Conservation (phyloP, 2,113 vertebrate species). For the Tupaia chinensis region DNA sequence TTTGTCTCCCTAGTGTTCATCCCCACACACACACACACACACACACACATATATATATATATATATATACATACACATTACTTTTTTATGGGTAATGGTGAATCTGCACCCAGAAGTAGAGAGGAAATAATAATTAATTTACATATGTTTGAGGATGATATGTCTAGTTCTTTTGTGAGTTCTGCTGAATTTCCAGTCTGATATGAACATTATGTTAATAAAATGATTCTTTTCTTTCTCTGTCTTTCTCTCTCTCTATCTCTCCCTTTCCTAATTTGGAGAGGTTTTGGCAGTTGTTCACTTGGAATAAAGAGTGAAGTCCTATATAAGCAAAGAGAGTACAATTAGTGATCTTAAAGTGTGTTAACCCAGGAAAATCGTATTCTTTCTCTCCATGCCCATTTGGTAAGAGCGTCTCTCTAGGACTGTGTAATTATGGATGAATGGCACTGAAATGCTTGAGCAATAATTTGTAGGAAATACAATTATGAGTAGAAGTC, state of each 20-base stretch:
- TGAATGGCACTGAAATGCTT: slow-evolving; percentile 69
- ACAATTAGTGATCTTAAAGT: slow-evolving; percentile 73
- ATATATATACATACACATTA: no score
- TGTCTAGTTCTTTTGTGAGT: slow-evolving; percentile 18
- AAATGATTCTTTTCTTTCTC: background rate
- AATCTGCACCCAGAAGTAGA: background rate
- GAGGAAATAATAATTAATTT: slow-evolving; percentile 1
- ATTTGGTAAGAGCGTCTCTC: slow-evolving; percentile 65
- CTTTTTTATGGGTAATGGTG: background rate
- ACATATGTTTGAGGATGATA: background rate
- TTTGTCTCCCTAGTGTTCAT: background rate
- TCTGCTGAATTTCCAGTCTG: slow-evolving; percentile 25
- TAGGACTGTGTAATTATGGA: slow-evolving; percentile 68
- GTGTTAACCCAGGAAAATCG: slow-evolving; percentile 57
- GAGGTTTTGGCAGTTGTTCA: slow-evolving; percentile 50
- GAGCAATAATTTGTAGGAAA: slow-evolving; percentile 82
- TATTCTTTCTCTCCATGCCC: slow-evolving; percentile 68
- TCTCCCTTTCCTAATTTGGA: background rate
- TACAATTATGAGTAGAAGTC: slow-evolving; percentile 76
- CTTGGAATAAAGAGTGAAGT: slow-evolving; percentile 55
- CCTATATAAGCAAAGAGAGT: slow-evolving; percentile 43
- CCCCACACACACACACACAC: no score
- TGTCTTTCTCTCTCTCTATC: fast-evolving
- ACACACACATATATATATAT: no score
- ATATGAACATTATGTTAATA: slow-evolving; percentile 40